Evolutionary conservation across 2,797 vertebrate genomes (phyloP).

Genomic region (Stomatorhinus walkeri): DNA sequence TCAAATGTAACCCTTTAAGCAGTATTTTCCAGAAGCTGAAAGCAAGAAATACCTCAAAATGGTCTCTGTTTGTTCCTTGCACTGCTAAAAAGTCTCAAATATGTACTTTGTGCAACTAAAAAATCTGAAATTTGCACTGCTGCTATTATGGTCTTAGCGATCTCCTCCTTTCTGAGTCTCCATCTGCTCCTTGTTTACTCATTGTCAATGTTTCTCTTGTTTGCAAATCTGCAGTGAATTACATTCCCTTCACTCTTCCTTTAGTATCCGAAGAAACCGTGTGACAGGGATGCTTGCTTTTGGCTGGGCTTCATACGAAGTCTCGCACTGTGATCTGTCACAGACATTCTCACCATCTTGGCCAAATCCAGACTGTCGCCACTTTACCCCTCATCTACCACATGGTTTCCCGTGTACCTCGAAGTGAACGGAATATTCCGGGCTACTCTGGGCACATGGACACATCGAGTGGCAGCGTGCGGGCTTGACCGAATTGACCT

Average conservation of each 20-base stretch:
- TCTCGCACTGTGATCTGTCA: neutral
- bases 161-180: neutral
- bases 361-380: neutral
- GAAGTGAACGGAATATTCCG: neutral
- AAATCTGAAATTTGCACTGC: neutral
- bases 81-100: neutral
- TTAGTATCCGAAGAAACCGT: neutral
- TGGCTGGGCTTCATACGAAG: neutral
- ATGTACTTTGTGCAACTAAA: neutral
- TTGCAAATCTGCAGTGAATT: neutral
- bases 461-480: neutral
- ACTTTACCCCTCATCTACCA: neutral
- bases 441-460: neutral
- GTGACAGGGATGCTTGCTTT: neutral
- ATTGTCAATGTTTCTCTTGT: neutral
- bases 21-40: neutral
- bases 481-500: neutral
- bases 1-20: neutral
- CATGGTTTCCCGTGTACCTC: neutral
- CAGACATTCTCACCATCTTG: neutral
- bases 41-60: neutral
- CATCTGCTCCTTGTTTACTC: constrained; percentile 8
- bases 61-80: neutral
- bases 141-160: neutral
- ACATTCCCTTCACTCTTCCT: neutral